These are phyloP conservation scores for Lineus longissimus DNA, from an alignment of 1,140 invertebrate genomes.

Conservation along the genomic window DNA sequence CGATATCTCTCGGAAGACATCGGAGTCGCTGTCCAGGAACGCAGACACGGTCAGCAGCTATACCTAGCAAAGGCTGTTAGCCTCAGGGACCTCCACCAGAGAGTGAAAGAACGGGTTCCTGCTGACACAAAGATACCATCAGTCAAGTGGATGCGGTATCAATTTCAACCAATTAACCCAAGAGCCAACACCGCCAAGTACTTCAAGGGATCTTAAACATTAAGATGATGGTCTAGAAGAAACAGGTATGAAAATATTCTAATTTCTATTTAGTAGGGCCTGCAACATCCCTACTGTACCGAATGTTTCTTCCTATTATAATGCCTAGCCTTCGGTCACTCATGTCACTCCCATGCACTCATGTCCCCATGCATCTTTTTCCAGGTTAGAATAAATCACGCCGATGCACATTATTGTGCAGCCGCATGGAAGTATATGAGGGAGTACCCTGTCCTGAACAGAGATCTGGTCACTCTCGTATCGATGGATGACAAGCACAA, in stretches of 20 bases:
- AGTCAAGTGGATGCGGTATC: slow-evolving; percentile 4
- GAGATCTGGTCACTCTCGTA: slow-evolving; percentile 10
- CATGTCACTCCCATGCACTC: too few relatives aligned
- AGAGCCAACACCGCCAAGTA: slow-evolving; percentile 1
- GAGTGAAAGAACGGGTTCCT: background rate
- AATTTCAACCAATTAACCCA: slow-evolving; percentile 4
- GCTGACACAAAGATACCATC: slow-evolving; percentile 6
- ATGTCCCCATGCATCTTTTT: background rate
- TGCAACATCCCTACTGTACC: too few relatives aligned
- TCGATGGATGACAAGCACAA: slow-evolving; percentile 27
- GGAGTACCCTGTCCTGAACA: slow-evolving; percentile 19
- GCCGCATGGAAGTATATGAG: slow-evolving; percentile 20
- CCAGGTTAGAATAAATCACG: slow-evolving; percentile 10
- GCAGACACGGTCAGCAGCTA: background rate
- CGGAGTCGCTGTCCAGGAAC: background rate
- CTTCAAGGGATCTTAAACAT: slow-evolving; percentile 3
- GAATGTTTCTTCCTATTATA: too few relatives aligned
- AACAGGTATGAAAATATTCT: background rate
- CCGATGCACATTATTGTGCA: slow-evolving; percentile 26
- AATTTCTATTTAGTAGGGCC: background rate
- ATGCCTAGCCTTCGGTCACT: too few relatives aligned
- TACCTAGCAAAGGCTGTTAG: background rate
- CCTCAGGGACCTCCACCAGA: too few relatives aligned
- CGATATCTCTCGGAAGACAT: slow-evolving; percentile 3
- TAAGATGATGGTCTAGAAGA: slow-evolving; percentile 8